Percentiles rank a stretch among this genome's conserved stretches.
Conservation (phyloP, 2,888 invertebrate genomes). For the Agrochola lychnidis region DNA sequence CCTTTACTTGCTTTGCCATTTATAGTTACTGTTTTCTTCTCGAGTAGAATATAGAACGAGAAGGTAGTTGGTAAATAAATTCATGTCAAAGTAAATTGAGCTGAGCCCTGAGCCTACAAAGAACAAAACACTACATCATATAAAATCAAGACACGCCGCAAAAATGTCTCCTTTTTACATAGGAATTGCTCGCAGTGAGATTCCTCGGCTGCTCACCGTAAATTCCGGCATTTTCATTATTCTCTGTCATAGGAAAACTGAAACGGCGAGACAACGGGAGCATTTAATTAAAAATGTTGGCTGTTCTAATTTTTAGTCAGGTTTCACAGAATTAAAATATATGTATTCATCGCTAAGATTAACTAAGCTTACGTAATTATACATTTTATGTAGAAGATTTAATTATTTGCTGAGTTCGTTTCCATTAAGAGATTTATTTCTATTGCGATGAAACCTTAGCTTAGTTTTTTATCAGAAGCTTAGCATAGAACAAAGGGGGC, state of each 20-base stretch:
- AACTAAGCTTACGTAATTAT: slow-evolving; percentile 42
- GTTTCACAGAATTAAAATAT: slow-evolving; percentile 60
- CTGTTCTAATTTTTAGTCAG: slow-evolving; percentile 70
- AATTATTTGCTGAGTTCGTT: slow-evolving; percentile 15
- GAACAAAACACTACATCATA: slow-evolving; percentile 65
- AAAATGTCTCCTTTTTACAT: slow-evolving; percentile 75
- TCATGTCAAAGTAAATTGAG: slow-evolving; percentile 33
- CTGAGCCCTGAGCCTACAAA: slow-evolving; percentile 15
- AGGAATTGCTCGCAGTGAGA: slow-evolving; percentile 71
- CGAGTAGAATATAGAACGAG: background rate
- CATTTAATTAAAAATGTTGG: slow-evolving; percentile 84
- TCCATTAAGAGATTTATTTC: background rate
- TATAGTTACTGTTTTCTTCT: slow-evolving; percentile 6
- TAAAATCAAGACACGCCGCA: slow-evolving; percentile 76
- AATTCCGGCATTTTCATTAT: slow-evolving; percentile 84
- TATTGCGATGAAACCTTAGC: background rate
- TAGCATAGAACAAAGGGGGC: too few species aligned
- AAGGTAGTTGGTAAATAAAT: slow-evolving; percentile 5
- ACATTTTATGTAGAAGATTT: slow-evolving; percentile 28
- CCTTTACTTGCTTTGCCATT: background rate
- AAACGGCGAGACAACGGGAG: slow-evolving; percentile 77
- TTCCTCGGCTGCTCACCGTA: slow-evolving; percentile 73
- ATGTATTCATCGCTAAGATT: slow-evolving; percentile 56
- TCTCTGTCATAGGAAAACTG: slow-evolving; percentile 82
- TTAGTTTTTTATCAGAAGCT: background rate